A percentile compares a stretch with the other conserved stretches of the same genome.
These are phyloP conservation scores for Cheilosia soror DNA, from an alignment of 2,888 invertebrate genomes.

Conservation along the genomic window DNA sequence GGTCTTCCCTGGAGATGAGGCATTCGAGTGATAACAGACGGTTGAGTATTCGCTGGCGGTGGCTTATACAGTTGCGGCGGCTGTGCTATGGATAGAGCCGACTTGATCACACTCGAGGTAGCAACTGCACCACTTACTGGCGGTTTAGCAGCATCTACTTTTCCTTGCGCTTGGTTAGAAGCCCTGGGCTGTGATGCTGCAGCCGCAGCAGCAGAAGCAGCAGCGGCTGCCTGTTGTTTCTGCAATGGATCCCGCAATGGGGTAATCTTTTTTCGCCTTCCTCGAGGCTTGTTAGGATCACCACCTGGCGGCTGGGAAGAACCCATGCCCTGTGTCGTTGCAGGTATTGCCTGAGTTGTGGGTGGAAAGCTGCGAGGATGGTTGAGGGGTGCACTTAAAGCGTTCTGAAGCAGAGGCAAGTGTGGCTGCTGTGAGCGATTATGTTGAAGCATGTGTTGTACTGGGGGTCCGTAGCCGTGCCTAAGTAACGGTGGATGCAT, in stretches of 20 bases:
- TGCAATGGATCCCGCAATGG: slow-evolving; percentile 83
- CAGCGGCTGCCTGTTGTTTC: slow-evolving; percentile 85
- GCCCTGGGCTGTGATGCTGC: slow-evolving; percentile 57
- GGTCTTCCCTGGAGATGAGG: slow-evolving; percentile 82
- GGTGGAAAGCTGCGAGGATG: slow-evolving; percentile 78
- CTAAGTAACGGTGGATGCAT: slow-evolving; percentile 82
- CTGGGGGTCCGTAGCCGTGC: slow-evolving; percentile 79
- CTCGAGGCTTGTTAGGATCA: slow-evolving; percentile 80
- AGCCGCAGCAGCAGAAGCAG: slow-evolving; percentile 83
- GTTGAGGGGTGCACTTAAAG: slow-evolving; percentile 81
- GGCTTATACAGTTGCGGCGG: slow-evolving; percentile 85
- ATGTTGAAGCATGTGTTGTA: slow-evolving; percentile 79
- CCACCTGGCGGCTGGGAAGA: slow-evolving; percentile 27
- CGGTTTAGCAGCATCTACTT: slow-evolving; percentile 31
- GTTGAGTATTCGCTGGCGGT: slow-evolving; percentile 81
- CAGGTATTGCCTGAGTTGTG: slow-evolving; percentile 65
- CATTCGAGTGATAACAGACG: slow-evolving; percentile 87
- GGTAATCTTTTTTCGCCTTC: slow-evolving; percentile 83
- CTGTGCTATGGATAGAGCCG: slow-evolving; percentile 81
- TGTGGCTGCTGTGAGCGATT: slow-evolving; percentile 77
- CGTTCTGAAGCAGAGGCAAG: slow-evolving; percentile 80
- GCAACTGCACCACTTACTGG: slow-evolving; percentile 8
- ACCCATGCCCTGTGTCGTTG: slow-evolving; percentile 50
- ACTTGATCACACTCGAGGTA: slow-evolving; percentile 75
- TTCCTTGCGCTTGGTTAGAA: slow-evolving; percentile 15